Percentiles rank a stretch among this genome's conserved stretches.
Conservation (phyloP, 2,797 vertebrate genomes). For the Hybognathus amarus region DNA sequence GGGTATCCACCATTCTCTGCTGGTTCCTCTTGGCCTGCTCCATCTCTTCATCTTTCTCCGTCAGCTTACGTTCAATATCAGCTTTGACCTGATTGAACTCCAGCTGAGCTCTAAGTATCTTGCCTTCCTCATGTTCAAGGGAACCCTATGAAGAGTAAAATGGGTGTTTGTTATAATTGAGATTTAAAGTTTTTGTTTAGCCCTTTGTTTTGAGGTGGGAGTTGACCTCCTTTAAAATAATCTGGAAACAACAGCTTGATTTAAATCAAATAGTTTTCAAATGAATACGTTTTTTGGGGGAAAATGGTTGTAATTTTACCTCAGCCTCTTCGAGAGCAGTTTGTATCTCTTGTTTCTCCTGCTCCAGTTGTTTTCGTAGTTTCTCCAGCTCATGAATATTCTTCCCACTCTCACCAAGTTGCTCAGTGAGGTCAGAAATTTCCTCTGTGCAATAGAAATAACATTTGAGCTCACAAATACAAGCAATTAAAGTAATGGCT, state of each 20-base stretch:
- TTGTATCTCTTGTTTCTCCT: constrained; percentile 80
- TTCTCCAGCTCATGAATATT: constrained; percentile 75
- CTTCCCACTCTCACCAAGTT: constrained; percentile 71
- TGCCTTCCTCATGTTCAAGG: constrained; percentile 78
- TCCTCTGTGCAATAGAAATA: constrained; percentile 52
- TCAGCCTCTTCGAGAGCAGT: constrained; percentile 79
- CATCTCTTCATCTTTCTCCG: constrained; percentile 83
- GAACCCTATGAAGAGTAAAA: constrained; percentile 47
- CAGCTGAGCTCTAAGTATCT: constrained; percentile 73
- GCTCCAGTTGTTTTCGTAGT: constrained; percentile 76
- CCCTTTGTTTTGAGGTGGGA: background rate
- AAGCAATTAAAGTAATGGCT: background rate
- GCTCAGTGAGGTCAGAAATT: constrained; percentile 60
- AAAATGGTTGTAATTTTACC: constrained; percentile 54
- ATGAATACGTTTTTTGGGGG: no score
- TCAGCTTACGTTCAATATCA: constrained; percentile 78
- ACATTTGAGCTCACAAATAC: background rate
- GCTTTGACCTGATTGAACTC: constrained; percentile 77
- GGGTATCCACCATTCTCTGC: constrained; percentile 72
- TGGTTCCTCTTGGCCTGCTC: constrained; percentile 83
- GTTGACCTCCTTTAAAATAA: background rate
- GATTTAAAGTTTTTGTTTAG: background rate
- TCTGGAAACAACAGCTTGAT: no score
- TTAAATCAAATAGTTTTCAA: no score
- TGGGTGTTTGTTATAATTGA: background rate